phyloP scores from a whole-genome alignment of 2,888 invertebrate species.

The Smittia aterrima region DNA sequence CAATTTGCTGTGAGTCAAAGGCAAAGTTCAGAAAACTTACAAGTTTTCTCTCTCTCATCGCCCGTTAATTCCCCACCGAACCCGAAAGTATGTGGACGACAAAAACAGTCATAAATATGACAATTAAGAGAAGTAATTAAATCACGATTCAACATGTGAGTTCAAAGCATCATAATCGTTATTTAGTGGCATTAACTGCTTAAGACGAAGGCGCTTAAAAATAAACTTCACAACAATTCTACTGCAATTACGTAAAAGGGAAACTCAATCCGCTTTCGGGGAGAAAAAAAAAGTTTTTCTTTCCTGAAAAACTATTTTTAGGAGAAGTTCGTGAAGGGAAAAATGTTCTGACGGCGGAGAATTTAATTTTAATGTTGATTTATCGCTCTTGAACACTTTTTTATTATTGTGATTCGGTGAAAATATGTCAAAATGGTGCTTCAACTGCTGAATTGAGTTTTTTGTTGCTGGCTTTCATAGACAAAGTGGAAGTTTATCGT shows the following conservation, averaged over 20 bases:
- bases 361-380: slow-evolving; percentile 28
- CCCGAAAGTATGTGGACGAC: not conserved
- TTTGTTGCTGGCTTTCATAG: not conserved
- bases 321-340: too few species aligned
- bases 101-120: not conserved
- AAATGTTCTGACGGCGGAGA: slow-evolving; percentile 1
- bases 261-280: not conserved
- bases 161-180: not conserved
- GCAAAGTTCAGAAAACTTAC: not conserved
- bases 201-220: not conserved
- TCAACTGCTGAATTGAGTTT: not conserved
- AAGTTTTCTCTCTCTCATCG: not conserved
- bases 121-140: not conserved
- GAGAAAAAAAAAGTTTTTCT: not conserved
- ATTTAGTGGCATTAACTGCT: not conserved
- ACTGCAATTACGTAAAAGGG: not conserved
- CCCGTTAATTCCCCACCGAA: too few species aligned
- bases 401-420: slow-evolving; percentile 1
- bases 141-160: not conserved
- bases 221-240: not conserved
- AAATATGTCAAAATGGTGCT: not conserved
- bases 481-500: not conserved
- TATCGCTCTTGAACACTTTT: not conserved
- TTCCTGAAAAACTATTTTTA: not conserved
- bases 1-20: too few species aligned